Evolutionary conservation across 2,113 vertebrate species (phyloP).

Genomic region (Xiphophorus couchianus): DNA sequence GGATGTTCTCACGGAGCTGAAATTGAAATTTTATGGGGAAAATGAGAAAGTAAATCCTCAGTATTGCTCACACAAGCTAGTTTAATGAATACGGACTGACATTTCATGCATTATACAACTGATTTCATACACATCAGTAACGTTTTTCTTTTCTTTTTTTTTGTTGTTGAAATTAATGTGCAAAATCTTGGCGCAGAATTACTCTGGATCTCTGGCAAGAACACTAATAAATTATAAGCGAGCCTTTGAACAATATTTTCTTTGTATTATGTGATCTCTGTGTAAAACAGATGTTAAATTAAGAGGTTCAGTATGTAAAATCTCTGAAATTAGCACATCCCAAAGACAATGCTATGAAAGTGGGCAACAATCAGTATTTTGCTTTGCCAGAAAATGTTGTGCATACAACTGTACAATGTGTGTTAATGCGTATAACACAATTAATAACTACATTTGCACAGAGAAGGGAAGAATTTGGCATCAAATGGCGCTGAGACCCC

Average conservation of each 20-base stretch:
- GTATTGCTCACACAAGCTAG: constrained; percentile 27
- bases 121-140: constrained; percentile 12
- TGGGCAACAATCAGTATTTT: neutral
- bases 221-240: constrained; percentile 32
- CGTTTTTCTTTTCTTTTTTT: neutral
- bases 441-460: neutral
- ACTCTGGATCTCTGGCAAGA: constrained; percentile 27
- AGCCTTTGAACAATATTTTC: constrained; percentile 32
- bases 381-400: neutral
- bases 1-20: constrained; percentile 6
- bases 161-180: constrained; percentile 18
- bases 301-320: neutral
- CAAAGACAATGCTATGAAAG: neutral
- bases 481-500: neutral
- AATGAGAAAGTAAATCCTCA: constrained; percentile 16
- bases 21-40: constrained; percentile 1
- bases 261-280: constrained; percentile 1
- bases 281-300: constrained; percentile 5
- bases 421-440: neutral
- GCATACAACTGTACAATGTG: neutral
- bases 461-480: neutral
- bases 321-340: neutral
- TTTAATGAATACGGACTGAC: constrained; percentile 15
- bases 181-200: constrained; percentile 38
- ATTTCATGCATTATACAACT: constrained; percentile 4